Evolutionary conservation across 2,888 invertebrate genomes (phyloP).

Genomic region (Nephrocerus scutellatus): DNA sequence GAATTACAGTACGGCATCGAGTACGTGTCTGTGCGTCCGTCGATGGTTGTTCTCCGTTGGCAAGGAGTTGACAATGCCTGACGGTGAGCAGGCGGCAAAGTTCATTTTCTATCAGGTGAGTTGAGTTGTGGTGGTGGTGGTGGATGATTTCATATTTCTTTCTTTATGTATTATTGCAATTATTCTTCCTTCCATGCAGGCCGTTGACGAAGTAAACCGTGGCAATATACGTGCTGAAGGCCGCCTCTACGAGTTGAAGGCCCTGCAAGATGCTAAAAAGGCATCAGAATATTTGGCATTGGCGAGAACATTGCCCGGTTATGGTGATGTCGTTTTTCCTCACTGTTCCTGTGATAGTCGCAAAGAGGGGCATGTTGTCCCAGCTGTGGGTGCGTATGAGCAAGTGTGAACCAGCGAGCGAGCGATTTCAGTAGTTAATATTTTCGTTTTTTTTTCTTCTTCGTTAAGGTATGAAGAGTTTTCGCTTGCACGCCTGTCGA

Average conservation of each 20-base stretch:
- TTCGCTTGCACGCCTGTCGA: conserved; percentile 76
- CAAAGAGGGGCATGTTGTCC: conserved; percentile 78
- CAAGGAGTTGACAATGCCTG: conserved; percentile 60
- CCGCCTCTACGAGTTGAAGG: conserved; percentile 91
- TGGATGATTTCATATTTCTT: neutral
- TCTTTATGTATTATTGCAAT: neutral
- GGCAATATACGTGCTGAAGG: conserved; percentile 86
- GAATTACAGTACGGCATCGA: conserved; percentile 96
- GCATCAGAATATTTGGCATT: conserved; percentile 79
- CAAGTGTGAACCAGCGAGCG: conserved; percentile 41
- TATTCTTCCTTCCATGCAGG: conserved; percentile 48
- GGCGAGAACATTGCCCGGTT: conserved; percentile 82
- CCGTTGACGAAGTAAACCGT: conserved; percentile 91
- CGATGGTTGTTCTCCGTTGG: conserved; percentile 79
- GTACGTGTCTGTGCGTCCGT: conserved; percentile 83
- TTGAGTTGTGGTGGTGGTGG: neutral
- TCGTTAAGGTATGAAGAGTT: conserved; percentile 53
- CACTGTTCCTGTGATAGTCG: conserved; percentile 88
- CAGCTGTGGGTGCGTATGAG: conserved; percentile 57
- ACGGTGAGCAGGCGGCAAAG: conserved; percentile 66
- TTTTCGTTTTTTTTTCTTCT: neutral
- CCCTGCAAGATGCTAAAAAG: conserved; percentile 82
- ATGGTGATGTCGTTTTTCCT: conserved; percentile 90
- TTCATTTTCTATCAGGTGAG: conserved; percentile 81
- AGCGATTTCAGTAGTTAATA: neutral